Conservation (phyloP, 92 coral and sea anemone genomes). For the Zoanthus gigantus region DNA sequence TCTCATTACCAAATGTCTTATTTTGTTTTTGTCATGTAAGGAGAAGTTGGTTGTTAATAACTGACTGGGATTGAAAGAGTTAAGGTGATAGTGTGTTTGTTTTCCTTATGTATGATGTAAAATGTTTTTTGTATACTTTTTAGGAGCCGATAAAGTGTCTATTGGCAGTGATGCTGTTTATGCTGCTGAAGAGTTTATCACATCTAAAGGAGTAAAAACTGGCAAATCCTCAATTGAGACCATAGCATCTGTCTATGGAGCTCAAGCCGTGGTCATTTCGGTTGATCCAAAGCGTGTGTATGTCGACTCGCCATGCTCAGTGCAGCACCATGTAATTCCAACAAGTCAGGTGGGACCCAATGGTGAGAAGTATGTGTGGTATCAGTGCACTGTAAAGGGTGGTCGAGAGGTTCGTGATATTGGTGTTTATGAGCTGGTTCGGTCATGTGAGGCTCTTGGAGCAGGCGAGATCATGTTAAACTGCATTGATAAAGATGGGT, state of each 20-base stretch:
- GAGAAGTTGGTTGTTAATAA: too few species aligned
- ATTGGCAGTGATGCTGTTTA: slow-evolving; percentile 73
- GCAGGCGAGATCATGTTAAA: slow-evolving; percentile 73
- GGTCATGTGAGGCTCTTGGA: slow-evolving; percentile 71
- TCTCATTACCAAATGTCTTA: too few species aligned
- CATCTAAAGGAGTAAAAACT: slow-evolving; percentile 58
- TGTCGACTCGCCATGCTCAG: slow-evolving; percentile 54
- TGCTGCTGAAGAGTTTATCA: slow-evolving; percentile 59
- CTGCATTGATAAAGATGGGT: slow-evolving; percentile 73
- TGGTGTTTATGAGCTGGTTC: slow-evolving; percentile 68
- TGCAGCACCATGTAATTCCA: slow-evolving; percentile 58
- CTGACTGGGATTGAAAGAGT: too few species aligned
- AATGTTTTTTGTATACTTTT: not conserved
- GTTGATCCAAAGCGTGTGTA: slow-evolving; percentile 68
- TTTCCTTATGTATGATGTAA: too few species aligned
- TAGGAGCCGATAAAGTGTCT: slow-evolving; percentile 78
- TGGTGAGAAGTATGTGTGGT: slow-evolving; percentile 68
- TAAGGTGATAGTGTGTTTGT: too few species aligned
- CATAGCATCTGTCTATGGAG: slow-evolving; percentile 66
- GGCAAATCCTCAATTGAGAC: slow-evolving; percentile 67
- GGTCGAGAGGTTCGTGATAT: slow-evolving; percentile 68
- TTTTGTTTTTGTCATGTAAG: too few species aligned
- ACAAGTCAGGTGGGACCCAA: slow-evolving; percentile 53
- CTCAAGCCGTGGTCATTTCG: slow-evolving; percentile 70
- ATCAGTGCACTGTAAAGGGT: slow-evolving; percentile 71